phyloP scores from a whole-genome alignment of 1,140 invertebrate species.

The Capitella teleta region DNA sequence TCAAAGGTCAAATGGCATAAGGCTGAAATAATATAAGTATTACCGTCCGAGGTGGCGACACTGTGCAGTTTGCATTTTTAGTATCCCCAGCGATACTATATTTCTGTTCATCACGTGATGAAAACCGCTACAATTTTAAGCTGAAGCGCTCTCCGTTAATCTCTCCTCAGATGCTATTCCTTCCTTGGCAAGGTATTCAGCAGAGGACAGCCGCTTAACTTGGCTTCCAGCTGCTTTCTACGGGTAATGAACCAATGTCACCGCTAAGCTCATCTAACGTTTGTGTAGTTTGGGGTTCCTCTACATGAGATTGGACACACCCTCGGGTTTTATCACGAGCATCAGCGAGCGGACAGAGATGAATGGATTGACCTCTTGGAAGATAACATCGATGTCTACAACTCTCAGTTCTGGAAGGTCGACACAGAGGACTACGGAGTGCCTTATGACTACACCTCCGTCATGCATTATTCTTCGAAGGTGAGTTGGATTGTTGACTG shows the following conservation, averaged over 20 bases:
- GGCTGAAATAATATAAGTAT: no score
- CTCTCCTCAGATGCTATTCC: slow-evolving; percentile 1
- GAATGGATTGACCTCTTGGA: slow-evolving; percentile 19
- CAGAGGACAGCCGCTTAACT: neutral
- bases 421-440: neutral
- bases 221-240: neutral
- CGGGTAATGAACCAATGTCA: neutral
- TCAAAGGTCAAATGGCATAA: neutral
- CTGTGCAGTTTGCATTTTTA: neutral
- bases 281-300: slow-evolving; percentile 3
- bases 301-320: slow-evolving; percentile 44
- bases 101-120: neutral
- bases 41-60: neutral
- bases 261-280: neutral
- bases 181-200: neutral
- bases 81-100: neutral
- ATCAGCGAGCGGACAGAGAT: slow-evolving; percentile 34
- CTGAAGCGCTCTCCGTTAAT: neutral
- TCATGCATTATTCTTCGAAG: slow-evolving; percentile 20
- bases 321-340: slow-evolving; percentile 41
- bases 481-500: neutral
- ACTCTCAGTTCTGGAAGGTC: slow-evolving; percentile 2
- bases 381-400: slow-evolving; percentile 45
- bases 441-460: slow-evolving; percentile 18
- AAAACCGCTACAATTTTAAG: neutral